Conservation (phyloP, 2,113 vertebrate species). For the Limanda limanda region DNA sequence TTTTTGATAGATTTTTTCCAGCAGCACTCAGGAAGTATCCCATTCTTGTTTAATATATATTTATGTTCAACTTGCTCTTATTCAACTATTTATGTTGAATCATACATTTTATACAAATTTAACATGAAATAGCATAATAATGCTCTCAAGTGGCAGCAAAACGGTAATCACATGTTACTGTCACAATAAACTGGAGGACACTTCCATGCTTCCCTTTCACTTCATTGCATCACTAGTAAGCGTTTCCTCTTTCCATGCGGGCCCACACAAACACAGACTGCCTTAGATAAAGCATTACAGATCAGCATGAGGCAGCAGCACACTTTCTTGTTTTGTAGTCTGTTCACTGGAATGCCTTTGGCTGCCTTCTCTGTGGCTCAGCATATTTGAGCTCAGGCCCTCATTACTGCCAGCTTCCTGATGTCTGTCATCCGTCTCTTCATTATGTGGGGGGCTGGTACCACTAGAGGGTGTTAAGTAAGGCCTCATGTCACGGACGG, state of each 20-base stretch:
- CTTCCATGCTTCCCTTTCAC: slow-evolving; percentile 42
- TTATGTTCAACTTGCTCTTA: too few relatives aligned
- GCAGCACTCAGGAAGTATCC: neutral
- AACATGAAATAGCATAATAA: neutral
- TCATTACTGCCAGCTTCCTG: slow-evolving; percentile 80
- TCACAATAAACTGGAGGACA: neutral
- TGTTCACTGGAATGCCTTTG: slow-evolving; percentile 74
- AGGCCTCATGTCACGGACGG: neutral
- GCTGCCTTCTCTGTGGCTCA: slow-evolving; percentile 71
- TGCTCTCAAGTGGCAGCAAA: slow-evolving; percentile 13
- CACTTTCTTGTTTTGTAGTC: slow-evolving; percentile 68
- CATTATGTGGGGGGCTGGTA: slow-evolving; percentile 23
- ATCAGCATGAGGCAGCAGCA: slow-evolving; percentile 57
- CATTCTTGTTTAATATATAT: too few relatives aligned
- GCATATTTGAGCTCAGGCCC: slow-evolving; percentile 72
- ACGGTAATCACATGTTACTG: neutral
- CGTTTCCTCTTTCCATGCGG: slow-evolving; percentile 44
- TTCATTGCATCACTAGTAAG: slow-evolving; percentile 42
- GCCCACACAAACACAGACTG: slow-evolving; percentile 11
- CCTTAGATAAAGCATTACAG: slow-evolving; percentile 34
- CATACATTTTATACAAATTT: too few relatives aligned
- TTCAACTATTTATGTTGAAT: too few relatives aligned
- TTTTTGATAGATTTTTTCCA: neutral
- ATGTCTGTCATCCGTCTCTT: slow-evolving; percentile 44
- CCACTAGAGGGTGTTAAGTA: slow-evolving; percentile 65